Evolutionary conservation across 2,113 vertebrate species (phyloP).

Genomic region (Sceloporus undulatus): DNA sequence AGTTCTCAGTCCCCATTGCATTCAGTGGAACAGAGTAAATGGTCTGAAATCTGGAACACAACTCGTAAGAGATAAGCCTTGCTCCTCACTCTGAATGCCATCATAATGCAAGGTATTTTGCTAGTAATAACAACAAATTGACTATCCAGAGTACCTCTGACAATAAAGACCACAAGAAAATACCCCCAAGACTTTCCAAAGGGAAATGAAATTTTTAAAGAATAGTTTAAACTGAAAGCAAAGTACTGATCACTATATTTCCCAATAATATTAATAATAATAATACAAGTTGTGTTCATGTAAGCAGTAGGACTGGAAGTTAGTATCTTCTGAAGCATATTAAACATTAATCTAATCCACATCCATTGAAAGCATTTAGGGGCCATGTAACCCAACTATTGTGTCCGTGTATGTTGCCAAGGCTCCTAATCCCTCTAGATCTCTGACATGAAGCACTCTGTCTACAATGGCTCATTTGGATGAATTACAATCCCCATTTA

Average conservation of each 20-base stretch:
- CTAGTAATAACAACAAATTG: too few species aligned
- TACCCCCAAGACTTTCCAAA: slow-evolving; percentile 64
- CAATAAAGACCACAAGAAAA: slow-evolving; percentile 67
- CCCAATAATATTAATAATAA: slow-evolving; percentile 24
- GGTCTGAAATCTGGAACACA: not conserved
- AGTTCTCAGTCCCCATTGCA: not conserved
- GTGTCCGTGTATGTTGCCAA: slow-evolving; percentile 53
- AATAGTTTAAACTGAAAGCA: slow-evolving; percentile 60
- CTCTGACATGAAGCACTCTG: slow-evolving; percentile 67
- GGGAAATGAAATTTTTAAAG: slow-evolving; percentile 49
- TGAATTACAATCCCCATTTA: slow-evolving; percentile 57
- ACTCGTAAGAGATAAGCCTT: not conserved
- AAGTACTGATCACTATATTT: slow-evolving; percentile 55
- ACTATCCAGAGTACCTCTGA: not conserved
- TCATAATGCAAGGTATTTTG: not conserved
- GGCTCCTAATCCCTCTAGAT: slow-evolving; percentile 73
- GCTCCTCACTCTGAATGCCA: not conserved
- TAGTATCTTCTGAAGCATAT: slow-evolving; percentile 65
- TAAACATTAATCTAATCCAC: slow-evolving; percentile 70
- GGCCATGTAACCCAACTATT: slow-evolving; percentile 61
- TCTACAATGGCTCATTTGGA: slow-evolving; percentile 68
- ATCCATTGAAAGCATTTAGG: slow-evolving; percentile 38
- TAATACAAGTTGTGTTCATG: slow-evolving; percentile 60
- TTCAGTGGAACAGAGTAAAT: not conserved
- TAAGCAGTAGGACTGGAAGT: slow-evolving; percentile 44